phyloP scores from a whole-genome alignment of 2,113 vertebrate species.

The Epinephelus cyanopodus region DNA sequence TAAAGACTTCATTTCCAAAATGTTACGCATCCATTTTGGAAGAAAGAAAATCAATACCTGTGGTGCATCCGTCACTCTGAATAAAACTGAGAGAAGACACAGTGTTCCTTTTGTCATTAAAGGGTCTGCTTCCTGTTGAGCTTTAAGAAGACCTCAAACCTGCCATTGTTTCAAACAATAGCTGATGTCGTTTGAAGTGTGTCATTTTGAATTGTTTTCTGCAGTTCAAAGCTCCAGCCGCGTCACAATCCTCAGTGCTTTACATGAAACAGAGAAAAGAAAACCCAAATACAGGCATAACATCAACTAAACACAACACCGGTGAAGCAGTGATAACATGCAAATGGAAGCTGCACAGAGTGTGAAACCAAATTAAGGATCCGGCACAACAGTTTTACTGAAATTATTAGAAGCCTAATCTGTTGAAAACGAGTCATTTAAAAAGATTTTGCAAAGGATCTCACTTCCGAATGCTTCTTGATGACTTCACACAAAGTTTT shows the following conservation, averaged over 20 bases:
- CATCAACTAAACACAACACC: neutral
- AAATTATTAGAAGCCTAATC: neutral
- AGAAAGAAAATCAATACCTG: constrained; percentile 66
- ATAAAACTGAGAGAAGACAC: constrained; percentile 13
- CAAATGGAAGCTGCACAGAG: neutral
- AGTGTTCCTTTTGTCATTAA: constrained; percentile 30
- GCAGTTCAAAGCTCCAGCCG: neutral
- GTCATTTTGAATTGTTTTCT: neutral
- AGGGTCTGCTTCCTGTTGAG: neutral
- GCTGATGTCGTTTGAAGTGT: neutral
- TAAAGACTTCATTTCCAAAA: constrained; percentile 52
- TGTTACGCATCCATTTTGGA: constrained; percentile 60
- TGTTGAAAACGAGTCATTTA: neutral
- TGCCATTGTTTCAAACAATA: neutral
- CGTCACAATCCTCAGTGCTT: too few species aligned
- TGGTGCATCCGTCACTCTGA: constrained; percentile 43
- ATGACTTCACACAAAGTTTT: constrained; percentile 2
- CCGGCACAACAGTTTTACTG: neutral
- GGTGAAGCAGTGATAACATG: neutral
- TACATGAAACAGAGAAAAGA: too few species aligned
- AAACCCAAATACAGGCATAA: neutral
- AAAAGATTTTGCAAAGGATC: neutral
- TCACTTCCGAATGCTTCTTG: neutral
- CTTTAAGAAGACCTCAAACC: neutral
- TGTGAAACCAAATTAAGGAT: neutral